Percentiles rank a stretch among this genome's conserved stretches.
Conservation (phyloP, 2,888 invertebrate genomes). For the Platycnemis pennipes region DNA sequence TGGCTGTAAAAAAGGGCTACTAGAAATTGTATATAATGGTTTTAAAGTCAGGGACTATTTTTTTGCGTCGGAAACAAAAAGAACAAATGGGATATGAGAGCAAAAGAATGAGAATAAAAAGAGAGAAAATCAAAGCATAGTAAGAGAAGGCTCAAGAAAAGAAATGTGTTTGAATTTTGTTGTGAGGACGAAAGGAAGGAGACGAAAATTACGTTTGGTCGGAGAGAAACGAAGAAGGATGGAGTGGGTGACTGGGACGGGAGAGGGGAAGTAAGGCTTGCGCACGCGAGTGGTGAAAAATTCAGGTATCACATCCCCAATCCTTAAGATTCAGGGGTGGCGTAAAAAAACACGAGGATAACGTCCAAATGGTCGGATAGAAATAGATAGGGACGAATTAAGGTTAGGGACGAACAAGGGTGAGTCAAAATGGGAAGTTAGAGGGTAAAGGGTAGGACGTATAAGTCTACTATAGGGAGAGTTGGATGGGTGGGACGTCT, state of each 20-base stretch:
- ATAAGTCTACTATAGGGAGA: too few species aligned
- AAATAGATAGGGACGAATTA: not conserved
- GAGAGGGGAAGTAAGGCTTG: not conserved
- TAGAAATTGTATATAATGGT: too few species aligned
- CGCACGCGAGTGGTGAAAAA: not conserved
- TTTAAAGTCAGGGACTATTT: too few species aligned
- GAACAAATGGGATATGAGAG: too few species aligned
- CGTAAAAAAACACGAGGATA: not conserved
- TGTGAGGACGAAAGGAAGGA: not conserved
- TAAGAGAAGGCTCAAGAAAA: not conserved
- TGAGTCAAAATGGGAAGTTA: not conserved
- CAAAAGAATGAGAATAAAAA: not conserved
- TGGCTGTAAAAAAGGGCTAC: too few species aligned
- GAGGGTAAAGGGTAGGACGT: too few species aligned
- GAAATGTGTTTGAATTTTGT: too few species aligned
- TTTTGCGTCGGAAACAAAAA: too few species aligned
- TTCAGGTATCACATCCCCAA: not conserved
- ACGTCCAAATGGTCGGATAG: not conserved
- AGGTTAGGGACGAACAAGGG: not conserved
- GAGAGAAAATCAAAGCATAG: not conserved
- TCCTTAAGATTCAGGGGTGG: not conserved
- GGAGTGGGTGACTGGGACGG: not conserved
- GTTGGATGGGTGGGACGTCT: not conserved
- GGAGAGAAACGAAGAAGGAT: constrained; percentile 1
- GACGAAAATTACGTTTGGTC: too few species aligned